Conservation (phyloP, 2,888 invertebrate genomes). For the Ophion ellenae region DNA sequence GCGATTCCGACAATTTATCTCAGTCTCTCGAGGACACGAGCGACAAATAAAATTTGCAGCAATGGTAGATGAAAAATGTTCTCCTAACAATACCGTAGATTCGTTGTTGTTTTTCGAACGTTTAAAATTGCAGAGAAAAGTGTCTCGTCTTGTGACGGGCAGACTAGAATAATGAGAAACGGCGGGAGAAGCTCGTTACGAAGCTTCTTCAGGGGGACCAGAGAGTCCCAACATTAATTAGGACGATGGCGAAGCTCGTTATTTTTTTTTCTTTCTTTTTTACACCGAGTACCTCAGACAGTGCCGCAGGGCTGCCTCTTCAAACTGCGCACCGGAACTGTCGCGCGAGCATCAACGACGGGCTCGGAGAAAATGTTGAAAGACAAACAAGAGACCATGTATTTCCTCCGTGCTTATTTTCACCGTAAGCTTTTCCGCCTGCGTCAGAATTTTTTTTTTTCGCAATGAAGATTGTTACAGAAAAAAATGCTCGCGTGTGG, state of each 20-base stretch:
- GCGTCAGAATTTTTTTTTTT: background rate
- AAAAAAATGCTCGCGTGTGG: background rate
- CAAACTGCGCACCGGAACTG: constrained; percentile 15
- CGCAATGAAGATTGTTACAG: background rate
- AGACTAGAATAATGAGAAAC: constrained; percentile 55
- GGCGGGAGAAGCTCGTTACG: constrained; percentile 59
- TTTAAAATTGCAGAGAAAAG: constrained; percentile 44
- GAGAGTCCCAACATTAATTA: constrained; percentile 62
- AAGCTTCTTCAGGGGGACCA: constrained; percentile 34
- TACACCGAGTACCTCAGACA: constrained; percentile 40
- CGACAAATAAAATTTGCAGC: too few species aligned
- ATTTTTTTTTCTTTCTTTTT: constrained; percentile 41
- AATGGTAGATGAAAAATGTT: too few species aligned
- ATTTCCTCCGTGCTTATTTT: background rate
- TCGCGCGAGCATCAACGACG: background rate
- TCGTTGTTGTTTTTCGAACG: constrained; percentile 26
- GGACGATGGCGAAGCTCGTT: constrained; percentile 46
- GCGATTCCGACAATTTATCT: too few species aligned
- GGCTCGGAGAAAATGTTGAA: background rate
- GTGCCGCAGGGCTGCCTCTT: constrained; percentile 38
- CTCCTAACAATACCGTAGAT: too few species aligned
- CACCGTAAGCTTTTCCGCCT: background rate
- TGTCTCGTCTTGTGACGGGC: constrained; percentile 42
- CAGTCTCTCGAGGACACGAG: too few species aligned
- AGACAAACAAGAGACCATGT: background rate